phyloP scores from a whole-genome alignment of 2,888 invertebrate species.

The Mechanitis messenoides region DNA sequence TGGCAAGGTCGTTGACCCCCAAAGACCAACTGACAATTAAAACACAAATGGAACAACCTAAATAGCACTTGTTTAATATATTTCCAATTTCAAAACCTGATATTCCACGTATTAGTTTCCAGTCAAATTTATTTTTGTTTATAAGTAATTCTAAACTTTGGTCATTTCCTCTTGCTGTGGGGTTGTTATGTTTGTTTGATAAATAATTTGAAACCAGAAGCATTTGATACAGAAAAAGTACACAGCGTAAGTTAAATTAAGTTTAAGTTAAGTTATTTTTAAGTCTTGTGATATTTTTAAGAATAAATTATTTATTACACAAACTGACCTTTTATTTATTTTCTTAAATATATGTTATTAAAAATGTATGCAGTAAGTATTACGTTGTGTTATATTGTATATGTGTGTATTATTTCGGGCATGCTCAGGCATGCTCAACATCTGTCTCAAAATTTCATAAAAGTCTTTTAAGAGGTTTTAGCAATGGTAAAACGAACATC shows the following conservation, averaged over 20 bases:
- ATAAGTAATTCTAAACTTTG: constrained; percentile 1
- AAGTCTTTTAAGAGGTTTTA: no score
- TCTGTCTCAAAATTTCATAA: no score
- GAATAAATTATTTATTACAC: constrained; percentile 57
- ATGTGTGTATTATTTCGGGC: no score
- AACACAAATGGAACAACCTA: constrained; percentile 4
- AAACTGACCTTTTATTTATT: no score
- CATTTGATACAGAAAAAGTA: constrained; percentile 76
- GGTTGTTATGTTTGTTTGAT: constrained; percentile 21
- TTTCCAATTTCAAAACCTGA: constrained; percentile 2
- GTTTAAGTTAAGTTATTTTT: constrained; percentile 52
- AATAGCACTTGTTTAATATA: neutral
- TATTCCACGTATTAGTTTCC: neutral
- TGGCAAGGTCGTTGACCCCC: constrained; percentile 76
- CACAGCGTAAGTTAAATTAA: constrained; percentile 64
- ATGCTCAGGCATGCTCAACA: no score
- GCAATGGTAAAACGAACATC: no score
- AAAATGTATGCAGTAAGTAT: no score
- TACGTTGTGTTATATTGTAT: no score
- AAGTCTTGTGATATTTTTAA: constrained; percentile 60
- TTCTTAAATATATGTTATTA: no score
- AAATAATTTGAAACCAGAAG: constrained; percentile 56
- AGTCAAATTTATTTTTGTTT: neutral
- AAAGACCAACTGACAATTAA: constrained; percentile 49
- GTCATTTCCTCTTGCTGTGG: constrained; percentile 40